phyloP scores from a whole-genome alignment of 2,888 invertebrate genomes.

The Busseola fusca region DNA sequence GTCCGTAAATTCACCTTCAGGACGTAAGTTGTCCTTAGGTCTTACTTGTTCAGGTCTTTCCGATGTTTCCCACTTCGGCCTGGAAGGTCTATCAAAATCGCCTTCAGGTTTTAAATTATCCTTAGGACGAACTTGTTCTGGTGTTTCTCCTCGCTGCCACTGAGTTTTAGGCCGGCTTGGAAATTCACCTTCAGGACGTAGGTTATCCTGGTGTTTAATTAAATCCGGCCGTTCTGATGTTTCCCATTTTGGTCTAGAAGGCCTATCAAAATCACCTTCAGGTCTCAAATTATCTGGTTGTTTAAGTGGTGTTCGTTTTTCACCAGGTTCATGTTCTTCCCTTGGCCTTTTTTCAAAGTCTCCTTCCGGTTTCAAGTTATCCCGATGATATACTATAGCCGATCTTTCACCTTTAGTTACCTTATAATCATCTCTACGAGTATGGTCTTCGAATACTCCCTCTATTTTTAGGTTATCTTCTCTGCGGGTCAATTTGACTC shows the following conservation, averaged over 20 bases:
- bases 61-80: too few relatives aligned
- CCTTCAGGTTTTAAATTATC: too few relatives aligned
- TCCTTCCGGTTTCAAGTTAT: slow-evolving; percentile 88
- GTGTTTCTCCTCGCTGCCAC: too few relatives aligned
- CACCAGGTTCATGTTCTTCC: slow-evolving; percentile 72
- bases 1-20: slow-evolving; percentile 83
- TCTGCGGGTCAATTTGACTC: slow-evolving; percentile 86
- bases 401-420: slow-evolving; percentile 89
- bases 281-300: slow-evolving; percentile 87
- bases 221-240: too few relatives aligned
- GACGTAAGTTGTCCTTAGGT: slow-evolving; percentile 65
- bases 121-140: too few relatives aligned
- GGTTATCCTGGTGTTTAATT: too few relatives aligned
- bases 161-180: too few relatives aligned
- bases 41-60: slow-evolving; percentile 75
- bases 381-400: slow-evolving; percentile 88
- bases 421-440: slow-evolving; percentile 89
- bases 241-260: slow-evolving; percentile 73
- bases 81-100: too few relatives aligned
- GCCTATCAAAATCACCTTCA: slow-evolving; percentile 85
- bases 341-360: slow-evolving; percentile 77
- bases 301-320: slow-evolving; percentile 86
- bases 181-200: too few relatives aligned
- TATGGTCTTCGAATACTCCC: slow-evolving; percentile 90
- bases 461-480: slow-evolving; percentile 91